These are phyloP conservation scores for Zaprionus vittiger DNA, from an alignment of 1,140 invertebrate genomes.

Conservation along the genomic window DNA sequence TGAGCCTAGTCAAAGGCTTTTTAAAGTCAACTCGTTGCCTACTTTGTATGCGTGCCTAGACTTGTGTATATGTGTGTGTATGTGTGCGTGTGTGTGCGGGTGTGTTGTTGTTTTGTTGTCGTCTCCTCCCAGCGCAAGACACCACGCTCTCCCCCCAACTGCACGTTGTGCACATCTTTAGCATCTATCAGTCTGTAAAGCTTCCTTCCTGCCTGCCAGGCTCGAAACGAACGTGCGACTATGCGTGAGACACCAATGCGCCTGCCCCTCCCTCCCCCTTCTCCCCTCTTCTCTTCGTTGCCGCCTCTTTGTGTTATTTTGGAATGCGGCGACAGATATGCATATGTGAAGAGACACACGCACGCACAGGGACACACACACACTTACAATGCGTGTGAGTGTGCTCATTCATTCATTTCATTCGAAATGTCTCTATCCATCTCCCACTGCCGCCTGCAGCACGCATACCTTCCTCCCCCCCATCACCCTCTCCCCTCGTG, in stretches of 20 bases:
- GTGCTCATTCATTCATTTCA: conserved; percentile 78
- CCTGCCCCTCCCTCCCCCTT: neutral
- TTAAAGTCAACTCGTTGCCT: conserved; percentile 74
- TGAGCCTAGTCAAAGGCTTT: conserved; percentile 51
- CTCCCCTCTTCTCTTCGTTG: neutral
- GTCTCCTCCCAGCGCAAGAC: neutral
- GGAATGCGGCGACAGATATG: conserved; percentile 78
- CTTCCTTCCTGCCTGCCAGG: conserved; percentile 71
- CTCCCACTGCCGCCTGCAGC: conserved; percentile 12
- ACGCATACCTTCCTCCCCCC: neutral
- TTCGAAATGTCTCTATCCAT: conserved; percentile 47
- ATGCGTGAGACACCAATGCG: conserved; percentile 55
- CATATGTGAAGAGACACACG: conserved; percentile 59
- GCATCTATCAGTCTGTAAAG: conserved; percentile 80
- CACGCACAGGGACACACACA: neutral
- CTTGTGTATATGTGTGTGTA: conserved; percentile 11
- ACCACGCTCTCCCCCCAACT: neutral
- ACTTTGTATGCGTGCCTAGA: conserved; percentile 71
- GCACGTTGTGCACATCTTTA: conserved; percentile 61
- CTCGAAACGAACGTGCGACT: conserved; percentile 67
- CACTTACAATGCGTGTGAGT: conserved; percentile 41
- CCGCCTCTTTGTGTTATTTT: conserved; percentile 60
- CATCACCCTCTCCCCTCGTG: neutral
- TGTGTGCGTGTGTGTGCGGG: conserved; percentile 19
- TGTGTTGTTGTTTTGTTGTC: conserved; percentile 14